Percentiles rank a stretch among this genome's conserved stretches.
phyloP scores from a whole-genome alignment of 2,113 vertebrate species.

The Pitta sordida region DNA sequence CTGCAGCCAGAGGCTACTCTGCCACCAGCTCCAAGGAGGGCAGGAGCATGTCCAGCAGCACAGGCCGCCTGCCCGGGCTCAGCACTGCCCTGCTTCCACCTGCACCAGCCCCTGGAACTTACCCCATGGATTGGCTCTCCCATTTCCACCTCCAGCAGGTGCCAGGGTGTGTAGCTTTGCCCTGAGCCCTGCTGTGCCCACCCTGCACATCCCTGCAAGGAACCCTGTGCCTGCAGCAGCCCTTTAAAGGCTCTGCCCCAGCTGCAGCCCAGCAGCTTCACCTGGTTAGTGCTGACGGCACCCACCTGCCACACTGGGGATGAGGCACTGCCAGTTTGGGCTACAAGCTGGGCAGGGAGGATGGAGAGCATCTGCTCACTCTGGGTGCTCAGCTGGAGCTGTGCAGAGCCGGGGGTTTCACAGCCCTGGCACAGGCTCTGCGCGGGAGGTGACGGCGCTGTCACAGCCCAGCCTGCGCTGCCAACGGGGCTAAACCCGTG shows the following conservation, averaged over 20 bases:
- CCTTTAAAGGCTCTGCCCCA: not conserved
- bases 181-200: not conserved
- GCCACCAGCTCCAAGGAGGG: not conserved
- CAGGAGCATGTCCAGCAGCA: rapidly evolving
- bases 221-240: not conserved
- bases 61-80: not conserved
- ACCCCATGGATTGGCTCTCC: rapidly evolving
- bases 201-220: rapidly evolving
- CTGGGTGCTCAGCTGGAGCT: conserved; percentile 28
- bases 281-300: rapidly evolving
- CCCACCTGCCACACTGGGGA: not conserved
- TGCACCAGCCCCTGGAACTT: not conserved
- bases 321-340: rapidly evolving
- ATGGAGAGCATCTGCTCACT: not conserved
- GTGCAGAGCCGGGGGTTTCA: not conserved
- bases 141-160: rapidly evolving
- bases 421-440: conserved; percentile 4
- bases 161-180: rapidly evolving
- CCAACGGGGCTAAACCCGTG: not conserved
- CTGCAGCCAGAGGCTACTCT: not conserved
- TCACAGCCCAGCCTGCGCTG: not conserved
- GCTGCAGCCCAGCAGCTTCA: not conserved
- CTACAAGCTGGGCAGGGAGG: not conserved
- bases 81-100: not conserved
- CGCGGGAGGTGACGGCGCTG: not conserved